A percentile compares a stretch with the other conserved stretches of the same genome.
Conservation (phyloP, 2,113 vertebrate genomes). For the Xyrauchen texanus region DNA sequence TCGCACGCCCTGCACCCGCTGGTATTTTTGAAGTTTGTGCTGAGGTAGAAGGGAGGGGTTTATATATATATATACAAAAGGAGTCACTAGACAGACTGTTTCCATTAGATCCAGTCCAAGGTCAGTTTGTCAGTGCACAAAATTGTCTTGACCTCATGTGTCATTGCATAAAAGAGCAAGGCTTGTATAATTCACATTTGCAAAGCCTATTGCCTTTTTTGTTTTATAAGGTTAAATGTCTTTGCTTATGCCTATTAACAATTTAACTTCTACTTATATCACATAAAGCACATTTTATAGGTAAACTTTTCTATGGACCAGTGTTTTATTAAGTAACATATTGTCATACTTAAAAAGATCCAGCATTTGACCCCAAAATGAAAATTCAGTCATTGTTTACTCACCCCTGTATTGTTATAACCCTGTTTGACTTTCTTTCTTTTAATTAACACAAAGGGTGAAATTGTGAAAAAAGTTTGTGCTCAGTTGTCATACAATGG, state of each 20-base stretch:
- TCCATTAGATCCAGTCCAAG: slow-evolving; percentile 57
- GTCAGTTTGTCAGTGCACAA: slow-evolving; percentile 48
- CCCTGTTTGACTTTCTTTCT: too few species aligned
- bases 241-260: background rate
- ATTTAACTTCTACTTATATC: background rate
- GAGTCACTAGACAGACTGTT: slow-evolving; percentile 1
- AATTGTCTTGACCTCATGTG: slow-evolving; percentile 67
- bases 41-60: slow-evolving; percentile 30
- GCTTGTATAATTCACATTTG: slow-evolving; percentile 1
- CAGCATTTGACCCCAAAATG: too few species aligned
- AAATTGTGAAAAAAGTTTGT: too few species aligned
- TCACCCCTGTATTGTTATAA: too few species aligned
- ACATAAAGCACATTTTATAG: too few species aligned
- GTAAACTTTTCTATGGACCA: too few species aligned
- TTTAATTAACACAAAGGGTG: too few species aligned
- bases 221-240: background rate
- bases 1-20: slow-evolving; percentile 52
- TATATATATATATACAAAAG: slow-evolving; percentile 19
- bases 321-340: too few species aligned
- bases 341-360: too few species aligned
- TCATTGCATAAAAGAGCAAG: slow-evolving; percentile 60
- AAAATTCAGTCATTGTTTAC: too few species aligned
- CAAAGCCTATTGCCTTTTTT: background rate
- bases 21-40: slow-evolving; percentile 21
- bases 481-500: too few species aligned